Conservation (phyloP, 1,140 invertebrate genomes). For the Drosophila orosa region DNA sequence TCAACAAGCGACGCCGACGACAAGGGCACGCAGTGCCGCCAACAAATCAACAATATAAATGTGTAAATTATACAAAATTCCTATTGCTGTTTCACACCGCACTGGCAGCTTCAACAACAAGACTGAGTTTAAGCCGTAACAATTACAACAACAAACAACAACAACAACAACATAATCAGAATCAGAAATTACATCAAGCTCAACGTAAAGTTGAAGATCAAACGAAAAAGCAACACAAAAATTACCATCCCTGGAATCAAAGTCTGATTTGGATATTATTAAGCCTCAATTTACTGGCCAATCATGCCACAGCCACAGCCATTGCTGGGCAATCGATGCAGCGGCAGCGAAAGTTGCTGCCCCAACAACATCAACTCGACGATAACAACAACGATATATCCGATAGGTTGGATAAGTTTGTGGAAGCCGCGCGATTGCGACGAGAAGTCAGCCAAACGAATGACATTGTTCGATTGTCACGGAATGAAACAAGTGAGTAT, state of each 20-base stretch:
- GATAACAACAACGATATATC: conserved; percentile 15
- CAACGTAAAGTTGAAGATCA: conserved; percentile 1
- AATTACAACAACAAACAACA: conserved; percentile 41
- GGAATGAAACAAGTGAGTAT: conserved; percentile 52
- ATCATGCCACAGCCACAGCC: conserved; percentile 9
- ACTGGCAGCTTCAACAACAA: conserved; percentile 36
- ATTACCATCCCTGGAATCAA: conserved; percentile 6
- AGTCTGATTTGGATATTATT: conserved; percentile 37
- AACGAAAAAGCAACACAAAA: conserved; percentile 1
- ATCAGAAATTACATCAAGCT: conserved; percentile 9
- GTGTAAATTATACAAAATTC: conserved; percentile 44
- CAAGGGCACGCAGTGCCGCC: conserved; percentile 12
- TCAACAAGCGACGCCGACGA: conserved; percentile 40
- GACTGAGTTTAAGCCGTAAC: conserved; percentile 54
- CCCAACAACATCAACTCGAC: conserved; percentile 9
- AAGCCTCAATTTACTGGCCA: conserved; percentile 20
- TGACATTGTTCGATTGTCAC: conserved; percentile 37
- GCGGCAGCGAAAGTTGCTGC: neutral
- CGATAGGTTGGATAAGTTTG: conserved; percentile 20
- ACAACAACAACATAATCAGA: conserved; percentile 37
- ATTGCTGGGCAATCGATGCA: conserved; percentile 6
- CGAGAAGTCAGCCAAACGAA: neutral
- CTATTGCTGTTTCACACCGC: conserved; percentile 40
- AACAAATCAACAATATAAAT: conserved; percentile 14
- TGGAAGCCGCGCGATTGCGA: conserved; percentile 9